Conservation (phyloP, 30 jellyfish, hydroid and myxozoan genomes). For the Hydra vulgaris region DNA sequence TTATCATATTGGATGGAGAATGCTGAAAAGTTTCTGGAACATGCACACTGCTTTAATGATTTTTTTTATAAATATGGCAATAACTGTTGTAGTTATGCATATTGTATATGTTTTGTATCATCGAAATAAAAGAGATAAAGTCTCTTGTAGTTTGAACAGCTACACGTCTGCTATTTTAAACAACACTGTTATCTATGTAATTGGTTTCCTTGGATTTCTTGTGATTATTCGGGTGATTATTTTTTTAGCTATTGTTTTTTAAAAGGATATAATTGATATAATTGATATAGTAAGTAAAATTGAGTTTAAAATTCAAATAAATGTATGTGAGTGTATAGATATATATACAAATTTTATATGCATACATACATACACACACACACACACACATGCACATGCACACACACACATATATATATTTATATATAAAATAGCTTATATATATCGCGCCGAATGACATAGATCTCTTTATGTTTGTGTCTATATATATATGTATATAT, state of each 20-base stretch:
- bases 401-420: too few relatives aligned
- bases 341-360: too few relatives aligned
- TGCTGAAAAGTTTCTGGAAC: constrained; percentile 33
- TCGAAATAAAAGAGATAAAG: constrained; percentile 19
- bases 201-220: constrained; percentile 56
- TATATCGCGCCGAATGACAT: too few relatives aligned
- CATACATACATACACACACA: too few relatives aligned
- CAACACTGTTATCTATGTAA: constrained; percentile 32
- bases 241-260: not conserved
- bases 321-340: too few relatives aligned
- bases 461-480: too few relatives aligned
- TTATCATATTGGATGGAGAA: not conserved
- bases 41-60: constrained; percentile 28
- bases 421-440: too few relatives aligned
- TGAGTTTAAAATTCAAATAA: too few relatives aligned
- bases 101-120: constrained; percentile 20
- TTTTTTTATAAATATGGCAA: constrained; percentile 12
- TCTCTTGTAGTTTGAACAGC: constrained; percentile 40
- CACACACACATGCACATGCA: too few relatives aligned
- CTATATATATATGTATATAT: too few relatives aligned
- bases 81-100: constrained; percentile 40
- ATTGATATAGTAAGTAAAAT: too few relatives aligned
- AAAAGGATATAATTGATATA: too few relatives aligned
- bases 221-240: constrained; percentile 43
- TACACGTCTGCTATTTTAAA: constrained; percentile 37